phyloP scores from a whole-genome alignment of 2,113 vertebrate genomes.

The Suncus etruscus region DNA sequence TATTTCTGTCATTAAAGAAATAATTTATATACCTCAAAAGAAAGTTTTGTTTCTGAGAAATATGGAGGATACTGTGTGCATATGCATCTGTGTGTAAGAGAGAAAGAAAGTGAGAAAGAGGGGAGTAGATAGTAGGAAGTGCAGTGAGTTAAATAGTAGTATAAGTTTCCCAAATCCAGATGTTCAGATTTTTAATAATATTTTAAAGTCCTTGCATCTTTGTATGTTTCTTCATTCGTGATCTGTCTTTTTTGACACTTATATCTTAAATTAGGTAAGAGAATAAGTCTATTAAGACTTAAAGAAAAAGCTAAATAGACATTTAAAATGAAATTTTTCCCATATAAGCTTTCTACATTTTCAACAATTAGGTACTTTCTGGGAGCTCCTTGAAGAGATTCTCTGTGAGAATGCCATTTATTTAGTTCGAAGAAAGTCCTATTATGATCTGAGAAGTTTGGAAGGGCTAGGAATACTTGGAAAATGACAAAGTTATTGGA shows the following conservation, averaged over 20 bases:
- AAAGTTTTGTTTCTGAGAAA: too few relatives aligned
- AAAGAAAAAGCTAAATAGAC: slow-evolving; percentile 8
- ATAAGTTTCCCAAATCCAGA: too few relatives aligned
- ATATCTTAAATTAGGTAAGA: slow-evolving; percentile 21
- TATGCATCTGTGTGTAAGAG: too few relatives aligned
- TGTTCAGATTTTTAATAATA: neutral
- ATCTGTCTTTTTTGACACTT: slow-evolving; percentile 45
- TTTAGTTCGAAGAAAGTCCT: neutral
- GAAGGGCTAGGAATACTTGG: too few relatives aligned
- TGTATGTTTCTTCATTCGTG: slow-evolving; percentile 58
- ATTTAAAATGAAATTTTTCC: slow-evolving; percentile 13
- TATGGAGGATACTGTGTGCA: too few relatives aligned
- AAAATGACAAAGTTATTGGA: too few relatives aligned
- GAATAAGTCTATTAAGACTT: slow-evolving; percentile 16
- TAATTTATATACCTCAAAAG: slow-evolving; percentile 8
- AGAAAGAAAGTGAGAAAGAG: too few relatives aligned
- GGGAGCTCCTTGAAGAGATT: neutral
- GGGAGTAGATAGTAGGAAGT: too few relatives aligned
- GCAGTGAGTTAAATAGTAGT: too few relatives aligned
- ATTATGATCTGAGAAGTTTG: neutral
- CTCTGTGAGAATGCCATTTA: neutral
- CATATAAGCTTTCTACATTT: neutral
- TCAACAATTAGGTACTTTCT: neutral
- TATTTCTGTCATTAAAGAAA: neutral
- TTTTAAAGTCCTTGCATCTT: slow-evolving; percentile 8